phyloP scores from a whole-genome alignment of 2,113 vertebrate species.

The Columbina picui region DNA sequence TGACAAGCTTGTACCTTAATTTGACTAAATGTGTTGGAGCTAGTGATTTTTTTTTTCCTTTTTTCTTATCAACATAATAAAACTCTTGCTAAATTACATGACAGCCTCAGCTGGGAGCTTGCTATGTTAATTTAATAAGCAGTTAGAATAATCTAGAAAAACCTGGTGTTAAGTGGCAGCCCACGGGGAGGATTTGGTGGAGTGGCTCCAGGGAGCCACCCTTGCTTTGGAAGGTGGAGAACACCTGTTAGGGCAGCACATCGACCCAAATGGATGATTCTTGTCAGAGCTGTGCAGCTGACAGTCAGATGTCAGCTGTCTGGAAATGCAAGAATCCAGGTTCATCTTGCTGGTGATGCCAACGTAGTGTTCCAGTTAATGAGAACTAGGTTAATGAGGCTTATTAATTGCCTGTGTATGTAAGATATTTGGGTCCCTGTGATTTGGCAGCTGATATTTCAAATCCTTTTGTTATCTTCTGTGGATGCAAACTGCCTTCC shows the following conservation, averaged over 20 bases:
- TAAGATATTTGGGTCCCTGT: background rate
- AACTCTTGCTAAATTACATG: background rate
- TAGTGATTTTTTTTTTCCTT: background rate
- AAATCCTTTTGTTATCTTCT: background rate
- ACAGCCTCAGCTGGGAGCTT: background rate
- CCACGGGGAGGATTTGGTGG: background rate
- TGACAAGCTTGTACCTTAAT: constrained; percentile 30
- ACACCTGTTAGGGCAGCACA: background rate
- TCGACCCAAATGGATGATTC: background rate
- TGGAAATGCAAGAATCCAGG: background rate
- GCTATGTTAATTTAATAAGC: constrained; percentile 18
- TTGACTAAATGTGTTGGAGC: constrained; percentile 25
- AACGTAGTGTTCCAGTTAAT: background rate
- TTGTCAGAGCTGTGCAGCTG: background rate
- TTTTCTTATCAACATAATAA: background rate
- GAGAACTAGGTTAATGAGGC: background rate
- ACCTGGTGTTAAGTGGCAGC: background rate
- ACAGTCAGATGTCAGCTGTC: background rate
- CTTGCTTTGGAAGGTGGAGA: background rate
- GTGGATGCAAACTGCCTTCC: background rate
- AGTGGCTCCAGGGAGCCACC: background rate
- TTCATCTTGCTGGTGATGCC: background rate
- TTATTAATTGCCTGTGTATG: background rate
- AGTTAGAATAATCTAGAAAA: constrained; percentile 31
- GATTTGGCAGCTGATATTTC: background rate